Base-by-base conservation (phyloP, 1,140 invertebrate genomes). In the Drosophila subpulchrella region DNA sequence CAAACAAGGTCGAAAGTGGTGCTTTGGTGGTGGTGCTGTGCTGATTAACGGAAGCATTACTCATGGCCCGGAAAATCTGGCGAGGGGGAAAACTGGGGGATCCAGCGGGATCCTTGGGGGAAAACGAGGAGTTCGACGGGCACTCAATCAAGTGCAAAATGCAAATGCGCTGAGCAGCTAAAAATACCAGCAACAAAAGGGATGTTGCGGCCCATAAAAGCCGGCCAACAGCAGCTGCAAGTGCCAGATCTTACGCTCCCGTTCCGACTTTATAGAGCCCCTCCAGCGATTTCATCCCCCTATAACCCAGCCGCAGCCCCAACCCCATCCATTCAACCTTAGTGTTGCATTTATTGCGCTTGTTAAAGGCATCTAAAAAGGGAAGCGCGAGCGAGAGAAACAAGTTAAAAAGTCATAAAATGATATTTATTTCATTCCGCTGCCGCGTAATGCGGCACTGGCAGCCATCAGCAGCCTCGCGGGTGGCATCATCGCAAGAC, bases 401-500 rank as follows among this genome's bases (percentile, higher is more conserved):
- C 85, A 89, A 89, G 84, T 89, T 89, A 89, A 89, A 89, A 89
- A 89, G 80, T 89, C 84, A 89, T 89, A 89, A 89, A 89, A 89
- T 90, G 65, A 89, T 89, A 89, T 89, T 84, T 89, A 89, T 89
- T 89, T 89, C 84, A 78, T 88, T 88, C 73, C 61, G 68, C 48
- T 70, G 76, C 75, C 75, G 84, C 79, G 76, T 83, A 82, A 82
- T 82, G 80, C 78, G 61, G 24, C 75, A 59, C 65, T 74, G 77
- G 56, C 74, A 66, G 78, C 46, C 60, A 76, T 53, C 56, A 65
- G 62, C 53, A 59, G 75, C 75, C 75, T 82, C 66, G 79, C 84
- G 83, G 83, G 83, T 88, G 83, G 83, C 78, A 81, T 78, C 65
- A 85, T 63, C 57, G 72, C 47, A 47, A 61, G 44, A 54, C 57